Conservation (phyloP, 2,113 vertebrate species). For the Austrofundulus limnaeus region DNA sequence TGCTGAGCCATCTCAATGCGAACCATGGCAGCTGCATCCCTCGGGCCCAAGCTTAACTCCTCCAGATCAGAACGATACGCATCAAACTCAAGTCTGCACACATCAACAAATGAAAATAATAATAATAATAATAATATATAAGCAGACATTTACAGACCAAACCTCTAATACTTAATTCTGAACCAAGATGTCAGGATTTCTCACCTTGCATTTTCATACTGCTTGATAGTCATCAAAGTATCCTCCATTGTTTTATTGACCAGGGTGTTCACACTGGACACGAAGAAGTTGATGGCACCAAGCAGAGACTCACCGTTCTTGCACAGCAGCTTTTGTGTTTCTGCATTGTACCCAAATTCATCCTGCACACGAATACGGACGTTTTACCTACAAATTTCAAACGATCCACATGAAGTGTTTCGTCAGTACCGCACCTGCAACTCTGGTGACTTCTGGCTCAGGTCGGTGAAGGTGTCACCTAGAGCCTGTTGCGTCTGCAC, state of each 20-base stretch:
- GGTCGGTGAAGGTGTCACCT: conserved; percentile 93
- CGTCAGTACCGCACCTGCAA: conserved; percentile 81
- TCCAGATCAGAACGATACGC: conserved; percentile 96
- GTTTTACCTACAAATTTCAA: not conserved
- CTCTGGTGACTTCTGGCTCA: conserved; percentile 98
- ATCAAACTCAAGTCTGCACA: conserved; percentile 91
- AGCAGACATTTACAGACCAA: not conserved
- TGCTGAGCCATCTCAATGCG: conserved; percentile 90
- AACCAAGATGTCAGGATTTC: not conserved
- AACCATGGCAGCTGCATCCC: conserved; percentile 85
- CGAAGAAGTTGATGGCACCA: conserved; percentile 95
- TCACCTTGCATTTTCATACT: conserved; percentile 93
- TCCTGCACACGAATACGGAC: conserved; percentile 78
- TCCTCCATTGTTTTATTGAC: conserved; percentile 99
- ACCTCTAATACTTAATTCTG: not conserved
- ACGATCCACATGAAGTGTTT: not conserved
- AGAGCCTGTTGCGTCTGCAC: conserved; percentile 95
- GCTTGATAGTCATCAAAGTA: conserved; percentile 93
- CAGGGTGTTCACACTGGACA: conserved; percentile 94
- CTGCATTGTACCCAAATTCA: conserved; percentile 97
- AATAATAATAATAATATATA: not conserved
- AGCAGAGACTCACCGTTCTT: conserved; percentile 95
- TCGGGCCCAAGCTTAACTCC: conserved; percentile 91
- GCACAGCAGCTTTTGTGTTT: conserved; percentile 95
- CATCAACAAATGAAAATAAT: not conserved